These are phyloP conservation scores for Megalonaias nervosa DNA, from an alignment of 1,140 invertebrate species.

Conservation along the genomic window DNA sequence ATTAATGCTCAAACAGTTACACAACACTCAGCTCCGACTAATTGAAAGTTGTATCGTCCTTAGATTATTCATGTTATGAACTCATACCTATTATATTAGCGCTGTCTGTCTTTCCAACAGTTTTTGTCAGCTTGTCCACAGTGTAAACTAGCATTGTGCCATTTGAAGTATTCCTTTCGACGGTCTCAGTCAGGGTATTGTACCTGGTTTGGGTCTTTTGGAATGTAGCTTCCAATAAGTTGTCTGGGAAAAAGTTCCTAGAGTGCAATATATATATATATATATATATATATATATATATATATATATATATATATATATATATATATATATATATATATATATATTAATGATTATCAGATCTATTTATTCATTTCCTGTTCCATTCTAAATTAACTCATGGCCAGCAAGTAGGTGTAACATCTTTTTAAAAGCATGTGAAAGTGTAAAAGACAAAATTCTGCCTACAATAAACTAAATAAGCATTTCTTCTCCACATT, in stretches of 20 bases:
- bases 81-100: constrained; percentile 85
- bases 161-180: background rate
- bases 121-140: constrained; percentile 32
- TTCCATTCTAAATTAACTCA: too few relatives aligned
- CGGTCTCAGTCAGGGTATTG: background rate
- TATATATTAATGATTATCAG: too few relatives aligned
- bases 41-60: background rate
- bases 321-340: background rate
- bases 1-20: background rate
- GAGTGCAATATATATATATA: background rate
- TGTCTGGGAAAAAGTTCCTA: constrained; percentile 23
- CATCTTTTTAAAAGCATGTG: too few relatives aligned
- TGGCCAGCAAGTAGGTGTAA: too few relatives aligned
- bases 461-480: too few relatives aligned
- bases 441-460: too few relatives aligned
- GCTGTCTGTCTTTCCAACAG: constrained; percentile 77
- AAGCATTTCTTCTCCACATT: too few relatives aligned
- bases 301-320: background rate
- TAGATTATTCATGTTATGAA: background rate
- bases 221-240: constrained; percentile 29
- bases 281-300: background rate
- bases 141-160: constrained; percentile 19
- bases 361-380: background rate
- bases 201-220: constrained; percentile 14
- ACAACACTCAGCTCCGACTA: background rate